Evolutionary conservation across 2,113 vertebrate species (phyloP).

Genomic region (Anas platyrhynchos): DNA sequence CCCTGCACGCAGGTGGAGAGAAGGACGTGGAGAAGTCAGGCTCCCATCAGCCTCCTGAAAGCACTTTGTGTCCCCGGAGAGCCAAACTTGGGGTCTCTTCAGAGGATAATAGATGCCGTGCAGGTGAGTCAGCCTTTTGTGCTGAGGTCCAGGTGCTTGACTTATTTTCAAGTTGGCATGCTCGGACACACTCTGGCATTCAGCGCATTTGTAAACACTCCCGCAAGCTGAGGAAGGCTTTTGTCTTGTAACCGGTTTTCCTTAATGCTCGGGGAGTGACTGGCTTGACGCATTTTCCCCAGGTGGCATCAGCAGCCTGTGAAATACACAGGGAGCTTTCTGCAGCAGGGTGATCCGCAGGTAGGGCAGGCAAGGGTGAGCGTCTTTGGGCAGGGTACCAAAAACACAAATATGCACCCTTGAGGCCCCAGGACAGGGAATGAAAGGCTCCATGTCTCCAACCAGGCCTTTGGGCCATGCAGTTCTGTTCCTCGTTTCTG

Average conservation of each 20-base stretch:
- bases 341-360: not conserved
- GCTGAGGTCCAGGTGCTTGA: conserved; percentile 63
- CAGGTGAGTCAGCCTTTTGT: conserved; percentile 78
- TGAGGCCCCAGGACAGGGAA: not conserved
- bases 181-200: conserved; percentile 50
- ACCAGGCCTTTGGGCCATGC: not conserved
- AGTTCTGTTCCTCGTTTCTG: not conserved
- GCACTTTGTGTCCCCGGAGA: conserved; percentile 44
- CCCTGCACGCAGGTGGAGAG: conserved; percentile 47
- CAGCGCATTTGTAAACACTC: conserved; percentile 26
- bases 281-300: conserved; percentile 15
- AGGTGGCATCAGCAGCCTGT: conserved; percentile 33
- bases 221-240: not conserved
- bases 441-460: not conserved
- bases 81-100: conserved; percentile 48
- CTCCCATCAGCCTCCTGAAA: conserved; percentile 15
- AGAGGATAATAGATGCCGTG: conserved; percentile 41
- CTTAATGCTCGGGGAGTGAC: not conserved
- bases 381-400: not conserved
- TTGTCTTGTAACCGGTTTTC: conserved; percentile 42
- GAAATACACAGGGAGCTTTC: not conserved
- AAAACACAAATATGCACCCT: not conserved
- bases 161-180: conserved; percentile 61
- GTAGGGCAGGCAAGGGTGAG: not conserved
- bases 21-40: conserved; percentile 34